phyloP scores from a whole-genome alignment of 2,113 vertebrate species.

The Bungarus multicinctus region DNA sequence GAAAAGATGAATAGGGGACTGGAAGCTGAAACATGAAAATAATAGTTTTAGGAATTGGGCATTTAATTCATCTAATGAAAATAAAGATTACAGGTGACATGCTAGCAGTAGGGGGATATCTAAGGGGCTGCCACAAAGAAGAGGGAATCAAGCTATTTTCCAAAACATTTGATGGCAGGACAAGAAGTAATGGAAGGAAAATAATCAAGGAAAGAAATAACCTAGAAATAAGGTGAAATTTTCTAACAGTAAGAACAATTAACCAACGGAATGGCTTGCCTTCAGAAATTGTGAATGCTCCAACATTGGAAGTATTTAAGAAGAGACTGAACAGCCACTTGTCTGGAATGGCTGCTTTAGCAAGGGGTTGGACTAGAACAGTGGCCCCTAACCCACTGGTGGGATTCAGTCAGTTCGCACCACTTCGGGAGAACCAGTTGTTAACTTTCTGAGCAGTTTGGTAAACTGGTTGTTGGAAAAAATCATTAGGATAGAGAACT shows the following conservation, averaged over 20 bases:
- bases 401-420: too few species aligned
- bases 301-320: background rate
- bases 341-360: background rate
- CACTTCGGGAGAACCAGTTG: too few species aligned
- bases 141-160: background rate
- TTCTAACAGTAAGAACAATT: too few species aligned
- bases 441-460: too few species aligned
- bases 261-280: too few species aligned
- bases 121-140: background rate
- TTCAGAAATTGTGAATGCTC: background rate
- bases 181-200: background rate
- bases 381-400: background rate
- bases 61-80: background rate
- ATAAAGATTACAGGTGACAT: background rate
- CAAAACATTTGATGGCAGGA: background rate
- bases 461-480: too few species aligned
- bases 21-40: background rate
- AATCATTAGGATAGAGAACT: too few species aligned
- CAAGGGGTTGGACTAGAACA: background rate
- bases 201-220: too few species aligned
- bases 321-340: background rate
- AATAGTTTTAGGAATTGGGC: background rate
- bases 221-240: too few species aligned
- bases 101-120: background rate
- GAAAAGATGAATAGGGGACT: background rate